phyloP scores from a whole-genome alignment of 2,113 vertebrate species.

The Nanorana parkeri region DNA sequence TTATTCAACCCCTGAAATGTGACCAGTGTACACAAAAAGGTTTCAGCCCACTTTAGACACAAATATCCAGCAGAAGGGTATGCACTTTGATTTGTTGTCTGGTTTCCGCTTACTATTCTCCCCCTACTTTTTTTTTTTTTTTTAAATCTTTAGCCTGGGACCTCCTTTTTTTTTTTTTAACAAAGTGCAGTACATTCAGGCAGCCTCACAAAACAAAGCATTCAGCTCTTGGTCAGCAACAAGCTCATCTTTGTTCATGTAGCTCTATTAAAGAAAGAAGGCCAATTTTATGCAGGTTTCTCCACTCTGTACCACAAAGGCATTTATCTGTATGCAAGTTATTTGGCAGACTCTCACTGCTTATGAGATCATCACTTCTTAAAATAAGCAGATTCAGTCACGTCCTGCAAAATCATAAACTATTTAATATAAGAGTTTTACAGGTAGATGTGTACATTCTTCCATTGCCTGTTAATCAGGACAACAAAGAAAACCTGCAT shows the following conservation, averaged over 20 bases:
- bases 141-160: slow-evolving; percentile 63
- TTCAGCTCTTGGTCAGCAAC: slow-evolving; percentile 81
- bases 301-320: slow-evolving; percentile 78
- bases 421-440: slow-evolving; percentile 69
- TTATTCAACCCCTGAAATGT: slow-evolving; percentile 85
- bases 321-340: slow-evolving; percentile 79
- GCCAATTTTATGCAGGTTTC: slow-evolving; percentile 86
- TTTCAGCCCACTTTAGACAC: slow-evolving; percentile 68
- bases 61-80: slow-evolving; percentile 74
- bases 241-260: slow-evolving; percentile 85
- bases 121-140: slow-evolving; percentile 12
- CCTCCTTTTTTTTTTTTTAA: slow-evolving; percentile 72
- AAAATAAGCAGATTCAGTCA: slow-evolving; percentile 72
- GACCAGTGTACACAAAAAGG: slow-evolving; percentile 72
- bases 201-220: slow-evolving; percentile 82
- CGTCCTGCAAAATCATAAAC: slow-evolving; percentile 77
- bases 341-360: slow-evolving; percentile 72
- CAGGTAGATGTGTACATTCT: slow-evolving; percentile 51
- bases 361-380: slow-evolving; percentile 79
- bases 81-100: slow-evolving; percentile 70
- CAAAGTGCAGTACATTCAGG: slow-evolving; percentile 76
- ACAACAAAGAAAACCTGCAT: slow-evolving; percentile 22
- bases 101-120: slow-evolving; percentile 68
- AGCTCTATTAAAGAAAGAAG: slow-evolving; percentile 81
- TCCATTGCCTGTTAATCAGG: not conserved